A percentile compares a stretch with the other conserved stretches of the same genome.
Conservation (phyloP, 2,113 vertebrate species). For the Apodemus sylvaticus region DNA sequence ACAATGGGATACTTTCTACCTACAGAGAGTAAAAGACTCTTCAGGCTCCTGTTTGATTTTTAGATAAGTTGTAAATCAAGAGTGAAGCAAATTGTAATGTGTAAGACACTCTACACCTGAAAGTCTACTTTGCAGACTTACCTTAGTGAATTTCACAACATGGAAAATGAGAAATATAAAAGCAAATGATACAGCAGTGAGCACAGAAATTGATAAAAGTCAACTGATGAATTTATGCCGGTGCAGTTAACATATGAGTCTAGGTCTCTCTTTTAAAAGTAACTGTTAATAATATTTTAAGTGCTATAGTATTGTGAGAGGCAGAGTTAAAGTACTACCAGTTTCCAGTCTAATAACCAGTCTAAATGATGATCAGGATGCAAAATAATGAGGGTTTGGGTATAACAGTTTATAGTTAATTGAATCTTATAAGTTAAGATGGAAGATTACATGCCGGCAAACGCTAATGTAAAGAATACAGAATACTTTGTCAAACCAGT, state of each 20-base stretch:
- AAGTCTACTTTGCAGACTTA: background rate
- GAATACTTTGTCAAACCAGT: conserved; percentile 5
- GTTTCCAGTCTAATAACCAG: background rate
- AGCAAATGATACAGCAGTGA: background rate
- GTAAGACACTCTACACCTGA: background rate
- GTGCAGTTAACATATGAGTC: background rate
- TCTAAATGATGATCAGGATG: background rate
- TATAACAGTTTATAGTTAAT: background rate
- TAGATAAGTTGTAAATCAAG: conserved; percentile 7
- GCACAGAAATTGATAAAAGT: background rate
- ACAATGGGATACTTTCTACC: background rate
- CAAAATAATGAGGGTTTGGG: background rate
- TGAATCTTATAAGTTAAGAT: background rate
- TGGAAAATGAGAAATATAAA: background rate
- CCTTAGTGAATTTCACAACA: background rate
- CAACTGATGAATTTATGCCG: background rate
- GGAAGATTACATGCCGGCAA: background rate
- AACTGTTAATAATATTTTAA: conserved; percentile 9
- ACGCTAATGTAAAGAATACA: background rate
- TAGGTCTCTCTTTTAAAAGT: background rate
- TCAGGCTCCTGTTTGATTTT: background rate
- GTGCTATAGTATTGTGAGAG: background rate
- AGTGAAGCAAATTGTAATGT: background rate
- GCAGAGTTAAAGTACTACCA: background rate
- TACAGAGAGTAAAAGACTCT: background rate